Conservation (phyloP, 2,797 vertebrate genomes). For the Pogoniulus pusillus region DNA sequence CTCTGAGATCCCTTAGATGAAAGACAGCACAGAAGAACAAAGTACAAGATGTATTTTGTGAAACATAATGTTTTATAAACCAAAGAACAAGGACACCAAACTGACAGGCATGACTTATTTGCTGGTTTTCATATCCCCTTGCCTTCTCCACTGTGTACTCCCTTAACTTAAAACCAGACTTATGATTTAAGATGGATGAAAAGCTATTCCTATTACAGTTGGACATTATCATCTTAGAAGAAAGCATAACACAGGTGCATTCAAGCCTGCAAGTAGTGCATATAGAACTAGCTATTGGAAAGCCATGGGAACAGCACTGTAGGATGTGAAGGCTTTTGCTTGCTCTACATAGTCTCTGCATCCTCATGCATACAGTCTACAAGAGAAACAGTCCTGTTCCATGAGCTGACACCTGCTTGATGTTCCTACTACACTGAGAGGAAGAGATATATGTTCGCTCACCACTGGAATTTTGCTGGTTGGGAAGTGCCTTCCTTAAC, state of each 20-base stretch:
- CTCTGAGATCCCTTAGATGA: constrained; percentile 1
- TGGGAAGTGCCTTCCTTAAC: not conserved
- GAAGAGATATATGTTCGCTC: not conserved
- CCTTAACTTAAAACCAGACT: not conserved
- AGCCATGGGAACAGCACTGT: not conserved
- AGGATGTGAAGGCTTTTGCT: not conserved
- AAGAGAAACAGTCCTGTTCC: not conserved
- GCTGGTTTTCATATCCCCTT: not conserved
- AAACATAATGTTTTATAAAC: constrained; percentile 8
- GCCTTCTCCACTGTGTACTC: not conserved
- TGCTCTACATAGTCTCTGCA: not conserved
- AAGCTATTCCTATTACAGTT: not conserved
- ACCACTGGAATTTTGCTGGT: not conserved
- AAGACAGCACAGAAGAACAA: not conserved
- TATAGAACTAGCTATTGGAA: not conserved
- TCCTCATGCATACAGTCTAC: accelerated
- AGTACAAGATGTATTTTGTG: not conserved
- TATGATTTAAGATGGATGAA: not conserved
- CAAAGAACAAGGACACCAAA: not conserved
- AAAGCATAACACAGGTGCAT: not conserved
- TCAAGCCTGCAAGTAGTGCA: not conserved
- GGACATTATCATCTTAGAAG: not conserved
- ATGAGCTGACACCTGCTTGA: not conserved
- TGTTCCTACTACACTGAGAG: not conserved
- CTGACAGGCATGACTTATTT: not conserved